A percentile compares a stretch with the other conserved stretches of the same genome.
phyloP scores from a whole-genome alignment of 2,888 invertebrate genomes.

The Polydrusus pterygomalis region DNA sequence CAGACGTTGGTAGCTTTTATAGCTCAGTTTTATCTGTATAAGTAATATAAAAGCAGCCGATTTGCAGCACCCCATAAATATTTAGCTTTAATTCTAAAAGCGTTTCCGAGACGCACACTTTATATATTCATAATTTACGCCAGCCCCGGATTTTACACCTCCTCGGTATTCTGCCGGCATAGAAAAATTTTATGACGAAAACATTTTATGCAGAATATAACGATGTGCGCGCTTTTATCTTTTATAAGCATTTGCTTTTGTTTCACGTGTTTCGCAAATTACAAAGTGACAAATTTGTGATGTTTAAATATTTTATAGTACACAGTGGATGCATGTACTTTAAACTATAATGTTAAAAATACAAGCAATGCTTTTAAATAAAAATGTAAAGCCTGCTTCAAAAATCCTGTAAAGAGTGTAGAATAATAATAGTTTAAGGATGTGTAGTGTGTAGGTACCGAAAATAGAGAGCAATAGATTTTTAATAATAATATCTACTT shows the following conservation, averaged over 20 bases:
- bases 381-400: no score
- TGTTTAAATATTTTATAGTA: neutral
- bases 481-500: no score
- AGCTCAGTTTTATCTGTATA: conserved; percentile 72
- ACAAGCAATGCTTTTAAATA: neutral
- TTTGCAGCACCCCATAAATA: conserved; percentile 73
- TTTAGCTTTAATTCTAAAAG: conserved; percentile 73
- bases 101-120: conserved; percentile 71
- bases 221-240: conserved; percentile 47
- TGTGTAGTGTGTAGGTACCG: no score
- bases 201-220: conserved; percentile 49
- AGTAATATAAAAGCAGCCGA: conserved; percentile 73
- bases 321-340: neutral
- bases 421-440: no score
- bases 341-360: no score
- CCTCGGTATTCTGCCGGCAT: conserved; percentile 49
- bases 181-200: conserved; percentile 50
- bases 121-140: conserved; percentile 70
- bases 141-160: conserved; percentile 51
- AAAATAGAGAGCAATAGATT: no score
- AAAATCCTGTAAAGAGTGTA: no score
- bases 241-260: conserved; percentile 44
- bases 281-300: conserved; percentile 18
- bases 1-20: conserved; percentile 62
- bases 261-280: conserved; percentile 38